Evolutionary conservation across 1,140 invertebrate genomes (phyloP).

Genomic region (Pseudomyrmex flavicornis): DNA sequence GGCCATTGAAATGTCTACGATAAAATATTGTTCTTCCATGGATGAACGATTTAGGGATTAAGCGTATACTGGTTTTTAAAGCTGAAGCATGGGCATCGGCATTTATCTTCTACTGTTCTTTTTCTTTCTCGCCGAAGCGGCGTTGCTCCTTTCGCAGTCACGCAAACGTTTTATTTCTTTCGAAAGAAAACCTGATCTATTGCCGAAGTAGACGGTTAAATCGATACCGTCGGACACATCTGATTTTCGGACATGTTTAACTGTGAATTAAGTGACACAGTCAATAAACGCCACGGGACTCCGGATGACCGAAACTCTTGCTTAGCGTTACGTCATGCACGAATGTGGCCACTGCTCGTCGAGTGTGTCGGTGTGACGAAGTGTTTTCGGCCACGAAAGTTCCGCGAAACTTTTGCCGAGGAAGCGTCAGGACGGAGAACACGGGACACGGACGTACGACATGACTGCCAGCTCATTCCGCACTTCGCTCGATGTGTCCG

Average conservation of each 20-base stretch:
- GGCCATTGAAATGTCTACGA: constrained; percentile 42
- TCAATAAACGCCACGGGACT: constrained; percentile 42
- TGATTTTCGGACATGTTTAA: constrained; percentile 40
- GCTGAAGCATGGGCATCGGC: neutral
- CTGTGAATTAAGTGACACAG: constrained; percentile 32
- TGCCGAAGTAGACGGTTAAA: neutral
- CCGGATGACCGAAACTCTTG: constrained; percentile 36
- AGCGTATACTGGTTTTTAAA: constrained; percentile 14
- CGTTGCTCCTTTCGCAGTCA: neutral
- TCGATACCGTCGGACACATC: constrained; percentile 1
- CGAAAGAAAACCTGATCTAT: neutral
- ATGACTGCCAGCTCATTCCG: constrained; percentile 64
- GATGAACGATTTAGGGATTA: constrained; percentile 27
- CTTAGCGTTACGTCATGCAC: constrained; percentile 49
- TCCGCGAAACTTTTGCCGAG: constrained; percentile 44
- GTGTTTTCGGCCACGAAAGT: constrained; percentile 53
- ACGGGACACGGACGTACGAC: constrained; percentile 54
- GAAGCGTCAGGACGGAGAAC: constrained; percentile 48
- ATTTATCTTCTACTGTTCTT: constrained; percentile 3
- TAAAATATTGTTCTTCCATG: constrained; percentile 42
- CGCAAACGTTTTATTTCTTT: neutral
- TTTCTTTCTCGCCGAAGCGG: neutral
- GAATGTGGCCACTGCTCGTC: neutral
- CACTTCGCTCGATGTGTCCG: constrained; percentile 74
- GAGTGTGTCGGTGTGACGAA: constrained; percentile 33